These are phyloP conservation scores for Grammomys dolichurus DNA, from an alignment of 2,113 vertebrate species.

Conservation along the genomic window DNA sequence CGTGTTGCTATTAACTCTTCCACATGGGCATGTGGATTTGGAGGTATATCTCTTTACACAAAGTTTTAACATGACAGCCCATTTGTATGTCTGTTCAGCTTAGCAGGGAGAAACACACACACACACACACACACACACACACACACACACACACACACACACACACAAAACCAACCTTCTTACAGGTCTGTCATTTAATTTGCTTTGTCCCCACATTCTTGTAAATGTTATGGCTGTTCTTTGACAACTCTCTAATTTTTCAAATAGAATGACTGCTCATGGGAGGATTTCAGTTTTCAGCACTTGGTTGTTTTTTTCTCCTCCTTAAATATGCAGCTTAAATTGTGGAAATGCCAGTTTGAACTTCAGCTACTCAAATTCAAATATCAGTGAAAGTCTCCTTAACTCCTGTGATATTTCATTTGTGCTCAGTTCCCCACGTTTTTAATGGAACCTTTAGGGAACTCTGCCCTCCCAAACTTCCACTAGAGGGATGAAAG, in stretches of 20 bases:
- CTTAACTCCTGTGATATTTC: slow-evolving; percentile 63
- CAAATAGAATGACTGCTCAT: slow-evolving; percentile 67
- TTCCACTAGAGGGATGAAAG: background rate
- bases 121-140: too few species aligned
- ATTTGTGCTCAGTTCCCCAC: slow-evolving; percentile 6
- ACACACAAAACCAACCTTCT: slow-evolving; percentile 8
- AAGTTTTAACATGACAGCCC: slow-evolving; percentile 47
- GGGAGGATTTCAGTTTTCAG: slow-evolving; percentile 71
- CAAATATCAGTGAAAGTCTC: slow-evolving; percentile 73
- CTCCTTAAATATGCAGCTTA: slow-evolving; percentile 69
- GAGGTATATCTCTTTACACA: slow-evolving; percentile 31
- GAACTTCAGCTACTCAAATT: slow-evolving; percentile 75
- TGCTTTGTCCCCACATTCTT: slow-evolving; percentile 71
- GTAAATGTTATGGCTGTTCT: slow-evolving; percentile 77
- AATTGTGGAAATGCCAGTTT: slow-evolving; percentile 74
- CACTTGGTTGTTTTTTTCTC: slow-evolving; percentile 51
- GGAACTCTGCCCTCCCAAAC: slow-evolving; percentile 39
- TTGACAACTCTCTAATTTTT: slow-evolving; percentile 78
- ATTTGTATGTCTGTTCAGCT: slow-evolving; percentile 62
- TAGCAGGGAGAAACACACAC: slow-evolving; percentile 20
- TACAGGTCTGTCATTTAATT: slow-evolving; percentile 72
- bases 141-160: too few species aligned
- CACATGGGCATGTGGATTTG: slow-evolving; percentile 33
- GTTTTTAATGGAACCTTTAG: slow-evolving; percentile 50
- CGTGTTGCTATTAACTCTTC: slow-evolving; percentile 53